Conservation (phyloP, 2,797 vertebrate species). For the Amblyopsis hoosieri region DNA sequence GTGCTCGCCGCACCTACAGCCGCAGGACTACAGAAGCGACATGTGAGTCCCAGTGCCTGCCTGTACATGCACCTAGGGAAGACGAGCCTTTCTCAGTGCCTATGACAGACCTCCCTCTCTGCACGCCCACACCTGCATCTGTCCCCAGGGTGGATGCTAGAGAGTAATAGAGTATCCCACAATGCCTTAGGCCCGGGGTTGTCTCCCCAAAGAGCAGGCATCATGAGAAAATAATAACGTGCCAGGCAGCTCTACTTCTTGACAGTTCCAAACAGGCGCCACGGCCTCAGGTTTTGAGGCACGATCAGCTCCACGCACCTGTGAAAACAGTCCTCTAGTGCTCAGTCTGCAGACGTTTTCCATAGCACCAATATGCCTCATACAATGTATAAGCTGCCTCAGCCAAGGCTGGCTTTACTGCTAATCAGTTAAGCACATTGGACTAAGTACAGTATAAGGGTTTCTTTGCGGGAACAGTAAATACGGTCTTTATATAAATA, state of each 20-base stretch:
- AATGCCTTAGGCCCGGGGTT: neutral
- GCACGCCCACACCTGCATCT: constrained; percentile 32
- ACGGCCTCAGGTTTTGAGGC: neutral
- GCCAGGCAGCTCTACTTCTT: constrained; percentile 19
- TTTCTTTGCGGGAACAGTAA: neutral
- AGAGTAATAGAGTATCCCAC: constrained; percentile 12
- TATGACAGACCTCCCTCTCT: neutral
- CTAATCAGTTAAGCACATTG: constrained; percentile 17
- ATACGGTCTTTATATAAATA: neutral
- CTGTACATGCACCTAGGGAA: constrained; percentile 8
- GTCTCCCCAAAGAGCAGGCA: neutral
- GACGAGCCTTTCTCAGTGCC: constrained; percentile 2
- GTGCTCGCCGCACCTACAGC: constrained; percentile 88
- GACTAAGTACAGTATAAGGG: neutral
- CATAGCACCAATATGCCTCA: constrained; percentile 10
- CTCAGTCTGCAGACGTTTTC: constrained; percentile 25
- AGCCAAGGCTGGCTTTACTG: neutral
- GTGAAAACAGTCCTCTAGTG: constrained; percentile 28
- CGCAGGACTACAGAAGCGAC: constrained; percentile 89
- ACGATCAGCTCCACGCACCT: constrained; percentile 33
- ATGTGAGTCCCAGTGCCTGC: constrained; percentile 75
- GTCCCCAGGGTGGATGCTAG: constrained; percentile 20
- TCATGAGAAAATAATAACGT: neutral
- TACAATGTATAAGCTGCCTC: neutral
- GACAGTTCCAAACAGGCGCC: neutral